phyloP scores from a whole-genome alignment of 2,797 vertebrate species.

The Urophycis tenuis region DNA sequence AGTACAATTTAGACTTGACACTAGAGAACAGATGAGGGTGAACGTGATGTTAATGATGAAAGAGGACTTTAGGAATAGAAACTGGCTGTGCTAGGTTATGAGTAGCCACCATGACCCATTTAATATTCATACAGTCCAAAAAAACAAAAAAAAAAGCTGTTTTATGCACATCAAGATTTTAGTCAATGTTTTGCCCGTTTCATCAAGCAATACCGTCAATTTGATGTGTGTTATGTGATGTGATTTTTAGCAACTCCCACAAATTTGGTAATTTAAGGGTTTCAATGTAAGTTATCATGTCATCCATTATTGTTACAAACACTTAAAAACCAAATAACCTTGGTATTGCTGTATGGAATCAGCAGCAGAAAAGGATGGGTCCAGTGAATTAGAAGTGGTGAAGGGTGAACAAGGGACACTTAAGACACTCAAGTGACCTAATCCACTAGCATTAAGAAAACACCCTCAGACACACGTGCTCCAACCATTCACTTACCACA shows the following conservation, averaged over 20 bases:
- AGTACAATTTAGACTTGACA: not conserved
- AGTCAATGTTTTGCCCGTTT: not conserved
- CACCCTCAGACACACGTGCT: conserved; percentile 34
- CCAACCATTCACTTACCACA: conserved; percentile 53
- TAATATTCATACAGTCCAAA: not conserved
- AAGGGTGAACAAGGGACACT: conserved; percentile 9
- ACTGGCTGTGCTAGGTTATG: not conserved
- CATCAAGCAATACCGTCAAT: not conserved
- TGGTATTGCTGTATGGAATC: conserved; percentile 25
- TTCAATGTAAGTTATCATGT: not conserved
- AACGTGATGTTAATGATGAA: not conserved
- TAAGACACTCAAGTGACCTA: conserved; percentile 16
- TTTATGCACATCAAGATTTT: not conserved
- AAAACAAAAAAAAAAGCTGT: not conserved
- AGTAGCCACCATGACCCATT: not conserved
- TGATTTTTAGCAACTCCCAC: no score
- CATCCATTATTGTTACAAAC: not conserved
- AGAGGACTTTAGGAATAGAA: not conserved
- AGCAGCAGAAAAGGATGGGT: conserved; percentile 15
- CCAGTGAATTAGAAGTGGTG: conserved; percentile 17
- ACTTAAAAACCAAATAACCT: not conserved
- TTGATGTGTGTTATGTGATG: no score
- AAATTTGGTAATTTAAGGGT: no score
- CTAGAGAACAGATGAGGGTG: not conserved
- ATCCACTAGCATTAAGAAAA: conserved; percentile 19